A percentile compares a stretch with the other conserved stretches of the same genome.
These are phyloP conservation scores for Stegana nigrithorax DNA, from an alignment of 2,888 invertebrate genomes.

Conservation along the genomic window DNA sequence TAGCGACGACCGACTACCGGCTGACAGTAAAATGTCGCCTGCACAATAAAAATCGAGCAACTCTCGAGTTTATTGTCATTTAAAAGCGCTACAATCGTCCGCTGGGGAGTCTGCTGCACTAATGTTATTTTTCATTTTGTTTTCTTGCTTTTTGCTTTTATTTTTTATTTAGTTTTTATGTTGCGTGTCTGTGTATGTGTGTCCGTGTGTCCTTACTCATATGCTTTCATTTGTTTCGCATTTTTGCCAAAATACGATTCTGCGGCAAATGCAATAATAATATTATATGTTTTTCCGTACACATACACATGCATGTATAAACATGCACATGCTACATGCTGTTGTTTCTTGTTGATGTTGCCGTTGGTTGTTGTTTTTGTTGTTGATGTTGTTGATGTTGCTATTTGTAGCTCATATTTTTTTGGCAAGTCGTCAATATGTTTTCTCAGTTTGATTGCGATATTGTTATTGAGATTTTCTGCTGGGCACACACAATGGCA, in stretches of 20 bases:
- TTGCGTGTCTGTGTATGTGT: too few relatives aligned
- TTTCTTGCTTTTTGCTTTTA: background rate
- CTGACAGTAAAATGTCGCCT: conserved; percentile 9
- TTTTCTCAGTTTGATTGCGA: conserved; percentile 15
- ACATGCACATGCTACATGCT: background rate
- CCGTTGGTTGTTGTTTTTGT: background rate
- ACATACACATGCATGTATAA: too few relatives aligned
- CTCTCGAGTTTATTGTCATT: background rate
- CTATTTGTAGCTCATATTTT: background rate
- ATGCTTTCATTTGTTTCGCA: background rate
- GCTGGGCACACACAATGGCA: background rate
- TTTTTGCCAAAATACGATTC: conserved; percentile 15
- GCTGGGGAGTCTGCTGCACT: conserved; percentile 21
- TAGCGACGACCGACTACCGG: background rate
- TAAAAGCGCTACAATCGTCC: conserved; percentile 3
- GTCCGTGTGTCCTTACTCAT: too few relatives aligned
- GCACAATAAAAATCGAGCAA: background rate
- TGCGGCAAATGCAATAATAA: conserved; percentile 10
- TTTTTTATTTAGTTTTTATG: background rate
- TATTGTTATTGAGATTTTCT: conserved; percentile 13
- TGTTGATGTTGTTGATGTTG: conserved; percentile 14
- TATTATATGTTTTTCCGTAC: conserved; percentile 1
- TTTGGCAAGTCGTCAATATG: conserved; percentile 16
- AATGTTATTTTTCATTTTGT: background rate
- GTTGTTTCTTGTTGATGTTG: background rate